These are phyloP conservation scores for Eupsilia transversa DNA, from an alignment of 2,888 invertebrate species.

Conservation along the genomic window DNA sequence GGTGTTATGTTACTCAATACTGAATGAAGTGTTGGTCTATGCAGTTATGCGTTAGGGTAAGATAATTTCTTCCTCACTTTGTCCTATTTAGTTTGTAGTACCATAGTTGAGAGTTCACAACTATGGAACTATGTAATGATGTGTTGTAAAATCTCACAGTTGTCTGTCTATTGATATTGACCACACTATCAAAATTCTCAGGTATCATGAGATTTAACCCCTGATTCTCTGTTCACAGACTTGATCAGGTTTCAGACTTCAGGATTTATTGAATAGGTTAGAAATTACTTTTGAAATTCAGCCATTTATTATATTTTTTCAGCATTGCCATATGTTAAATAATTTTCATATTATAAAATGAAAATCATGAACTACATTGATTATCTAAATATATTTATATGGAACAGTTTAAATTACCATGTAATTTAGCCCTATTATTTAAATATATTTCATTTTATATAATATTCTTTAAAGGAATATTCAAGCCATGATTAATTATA, in stretches of 20 bases:
- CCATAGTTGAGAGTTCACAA: not conserved
- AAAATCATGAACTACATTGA: not conserved
- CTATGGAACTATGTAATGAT: too few relatives aligned
- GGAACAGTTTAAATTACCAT: slow-evolving; percentile 7
- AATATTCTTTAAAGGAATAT: not conserved
- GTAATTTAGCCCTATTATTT: not conserved
- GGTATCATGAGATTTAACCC: not conserved
- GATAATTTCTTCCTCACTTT: not conserved
- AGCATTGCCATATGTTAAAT: not conserved
- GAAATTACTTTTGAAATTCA: not conserved
- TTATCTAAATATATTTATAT: slow-evolving; percentile 1
- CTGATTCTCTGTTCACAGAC: not conserved
- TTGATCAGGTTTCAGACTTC: not conserved
- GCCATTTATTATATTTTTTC: not conserved
- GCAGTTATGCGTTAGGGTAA: not conserved
- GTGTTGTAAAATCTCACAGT: not conserved
- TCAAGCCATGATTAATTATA: slow-evolving; percentile 7
- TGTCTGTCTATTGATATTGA: not conserved
- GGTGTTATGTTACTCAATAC: not conserved
- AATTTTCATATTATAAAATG: slow-evolving; percentile 6
- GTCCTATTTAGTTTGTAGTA: slow-evolving; percentile 1
- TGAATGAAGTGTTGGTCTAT: not conserved
- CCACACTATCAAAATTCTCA: not conserved
- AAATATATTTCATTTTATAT: not conserved
- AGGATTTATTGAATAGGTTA: not conserved